Percentiles rank a stretch among this genome's conserved stretches.
These are phyloP conservation scores for Amphipoea lucens DNA, from an alignment of 2,888 invertebrate genomes.

Conservation along the genomic window DNA sequence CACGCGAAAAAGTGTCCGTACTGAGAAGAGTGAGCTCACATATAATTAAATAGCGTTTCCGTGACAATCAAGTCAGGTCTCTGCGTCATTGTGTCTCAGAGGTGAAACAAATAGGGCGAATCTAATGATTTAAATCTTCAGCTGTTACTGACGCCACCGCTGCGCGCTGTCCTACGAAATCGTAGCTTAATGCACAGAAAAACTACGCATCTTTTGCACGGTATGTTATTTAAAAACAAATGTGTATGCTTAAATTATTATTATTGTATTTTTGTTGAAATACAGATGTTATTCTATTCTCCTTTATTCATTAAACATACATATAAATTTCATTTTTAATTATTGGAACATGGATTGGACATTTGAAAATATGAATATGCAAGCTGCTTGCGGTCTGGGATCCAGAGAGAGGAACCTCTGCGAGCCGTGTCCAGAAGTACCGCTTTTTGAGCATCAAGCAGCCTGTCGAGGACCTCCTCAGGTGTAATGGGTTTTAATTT, in stretches of 20 bases:
- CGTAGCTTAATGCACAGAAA: too few relatives aligned
- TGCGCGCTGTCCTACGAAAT: not conserved
- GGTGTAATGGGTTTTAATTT: not conserved
- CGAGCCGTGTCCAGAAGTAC: not conserved
- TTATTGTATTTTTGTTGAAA: not conserved
- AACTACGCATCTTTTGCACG: not conserved
- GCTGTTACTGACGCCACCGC: not conserved
- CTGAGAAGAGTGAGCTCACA: not conserved
- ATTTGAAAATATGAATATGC: not conserved
- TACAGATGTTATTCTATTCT: not conserved
- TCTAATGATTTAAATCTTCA: not conserved
- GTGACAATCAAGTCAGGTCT: not conserved
- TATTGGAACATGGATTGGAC: not conserved
- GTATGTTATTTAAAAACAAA: not conserved
- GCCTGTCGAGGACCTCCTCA: not conserved
- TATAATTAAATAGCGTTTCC: not conserved
- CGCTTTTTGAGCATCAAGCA: not conserved
- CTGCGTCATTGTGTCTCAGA: not conserved
- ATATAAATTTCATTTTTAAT: too few relatives aligned
- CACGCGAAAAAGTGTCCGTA: not conserved
- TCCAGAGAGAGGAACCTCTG: not conserved
- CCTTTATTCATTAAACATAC: not conserved
- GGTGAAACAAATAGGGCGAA: not conserved
- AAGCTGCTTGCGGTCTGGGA: not conserved
- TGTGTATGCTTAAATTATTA: not conserved